Percentiles rank a stretch among this genome's conserved stretches.
These are phyloP conservation scores for Psilopsiagon aurifrons DNA, from an alignment of 2,113 vertebrate species.

Conservation along the genomic window DNA sequence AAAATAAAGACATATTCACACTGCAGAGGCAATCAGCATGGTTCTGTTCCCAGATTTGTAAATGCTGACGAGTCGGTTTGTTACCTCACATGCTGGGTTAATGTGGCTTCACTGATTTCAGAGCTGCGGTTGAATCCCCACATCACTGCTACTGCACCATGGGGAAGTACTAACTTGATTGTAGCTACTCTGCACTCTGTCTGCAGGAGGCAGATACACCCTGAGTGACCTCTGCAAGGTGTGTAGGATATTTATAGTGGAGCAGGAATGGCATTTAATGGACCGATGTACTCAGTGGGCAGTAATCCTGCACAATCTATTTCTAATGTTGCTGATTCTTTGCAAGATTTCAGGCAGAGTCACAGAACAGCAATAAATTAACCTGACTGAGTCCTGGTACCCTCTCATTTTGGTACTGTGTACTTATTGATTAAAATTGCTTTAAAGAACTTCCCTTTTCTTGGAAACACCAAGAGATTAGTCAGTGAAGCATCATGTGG, in stretches of 20 bases:
- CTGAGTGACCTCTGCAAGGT: neutral
- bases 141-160: accelerated
- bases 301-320: neutral
- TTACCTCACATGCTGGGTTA: neutral
- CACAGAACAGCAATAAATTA: neutral
- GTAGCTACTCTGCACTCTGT: neutral
- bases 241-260: neutral
- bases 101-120: neutral
- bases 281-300: neutral
- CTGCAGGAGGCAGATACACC: neutral
- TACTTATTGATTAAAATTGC: neutral
- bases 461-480: neutral
- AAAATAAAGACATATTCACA: neutral
- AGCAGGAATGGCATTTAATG: neutral
- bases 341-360: neutral
- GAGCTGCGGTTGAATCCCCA: neutral
- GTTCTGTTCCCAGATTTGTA: neutral
- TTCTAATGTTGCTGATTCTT: neutral
- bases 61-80: neutral
- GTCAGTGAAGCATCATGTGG: neutral
- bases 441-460: neutral
- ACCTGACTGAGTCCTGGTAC: neutral
- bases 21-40: accelerated
- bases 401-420: neutral
- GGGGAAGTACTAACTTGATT: neutral